A percentile compares a stretch with the other conserved stretches of the same genome.
phyloP scores from a whole-genome alignment of 1,140 invertebrate genomes.

The Pseudachorutes palmiensis region DNA sequence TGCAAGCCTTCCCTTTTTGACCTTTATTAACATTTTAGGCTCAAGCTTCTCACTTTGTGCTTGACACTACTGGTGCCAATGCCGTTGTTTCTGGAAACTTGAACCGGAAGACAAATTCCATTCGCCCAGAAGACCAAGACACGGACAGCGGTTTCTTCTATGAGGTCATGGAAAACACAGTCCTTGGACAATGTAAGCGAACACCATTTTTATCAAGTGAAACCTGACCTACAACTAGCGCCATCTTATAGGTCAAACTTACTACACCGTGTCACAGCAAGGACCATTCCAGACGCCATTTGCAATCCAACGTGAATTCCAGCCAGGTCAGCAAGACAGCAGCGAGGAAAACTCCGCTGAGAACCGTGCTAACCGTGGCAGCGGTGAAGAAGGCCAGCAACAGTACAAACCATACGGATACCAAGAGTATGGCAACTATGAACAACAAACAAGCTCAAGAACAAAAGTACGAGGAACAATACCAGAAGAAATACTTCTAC shows the following conservation, averaged over 20 bases:
- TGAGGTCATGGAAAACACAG: slow-evolving; percentile 29
- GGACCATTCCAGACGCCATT: slow-evolving; percentile 25
- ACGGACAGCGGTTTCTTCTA: slow-evolving; percentile 35
- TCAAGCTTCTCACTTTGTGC: slow-evolving; percentile 9
- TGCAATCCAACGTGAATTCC: slow-evolving; percentile 23
- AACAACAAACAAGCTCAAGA: too few species aligned
- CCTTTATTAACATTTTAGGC: neutral
- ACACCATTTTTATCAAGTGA: neutral
- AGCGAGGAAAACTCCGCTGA: neutral
- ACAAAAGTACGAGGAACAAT: neutral
- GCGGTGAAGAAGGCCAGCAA: neutral
- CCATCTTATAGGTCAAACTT: slow-evolving; percentile 16
- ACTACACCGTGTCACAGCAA: slow-evolving; percentile 36
- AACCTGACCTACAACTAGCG: neutral
- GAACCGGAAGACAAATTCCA: slow-evolving; percentile 31
- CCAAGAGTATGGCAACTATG: neutral
- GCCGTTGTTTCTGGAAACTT: slow-evolving; percentile 28
- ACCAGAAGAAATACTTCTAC: neutral
- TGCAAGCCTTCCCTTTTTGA: neutral
- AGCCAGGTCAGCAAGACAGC: slow-evolving; percentile 11
- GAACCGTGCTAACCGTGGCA: neutral
- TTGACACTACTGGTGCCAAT: neutral
- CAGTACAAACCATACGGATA: neutral
- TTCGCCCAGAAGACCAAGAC: slow-evolving; percentile 21
- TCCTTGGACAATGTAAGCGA: slow-evolving; percentile 27